Evolutionary conservation across 2,888 invertebrate species (phyloP), one percentile per base, ranked within the genome.

Genomic region (Drosophila antonietae): DNA sequence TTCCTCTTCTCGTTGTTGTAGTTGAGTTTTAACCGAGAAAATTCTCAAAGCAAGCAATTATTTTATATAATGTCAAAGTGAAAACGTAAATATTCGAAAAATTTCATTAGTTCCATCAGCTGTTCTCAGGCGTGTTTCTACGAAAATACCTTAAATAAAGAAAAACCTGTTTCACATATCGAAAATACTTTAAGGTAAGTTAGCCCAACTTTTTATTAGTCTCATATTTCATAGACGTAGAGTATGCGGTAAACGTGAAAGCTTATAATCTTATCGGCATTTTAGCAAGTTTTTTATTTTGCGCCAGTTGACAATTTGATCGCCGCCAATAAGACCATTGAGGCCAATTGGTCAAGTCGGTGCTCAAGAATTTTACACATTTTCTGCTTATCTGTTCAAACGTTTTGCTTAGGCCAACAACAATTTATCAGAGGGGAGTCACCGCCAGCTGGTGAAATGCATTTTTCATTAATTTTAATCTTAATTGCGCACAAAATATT

Each of bases 361-460:
- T 15, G 23, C 23, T 67, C 37, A 52, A 72, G 62, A 57, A 56
- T 39, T 66, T 68, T 8, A 28, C 68, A 35, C 39, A 53, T 39
- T 73, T 78, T 87, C 15, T 79, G 89, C 89, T 84, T 89, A 89
- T 79, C 89, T 72, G 81, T 87, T 89, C 68, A 63, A 75, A 58
- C 75, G 75, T 69, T 62, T 44, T 43, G 23, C 12, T 55, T 41
- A 46, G 23, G 20, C 53, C 51, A 57, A 61, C 37, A 66, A 44
- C 35, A 65, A 55, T 55, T 46, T 12, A 31, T 9, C n/a, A 18
- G n/a, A 33, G 58, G 83, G 88, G 80, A 80, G 60, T 69, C 73
- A 85, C 83, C 58, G 46, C 9, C 14, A 18, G 46, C 18, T 78
- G 47, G 44, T 68, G 41, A 80, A 68, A 62, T 72, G 59, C 14